Base-by-base conservation (phyloP, 1,140 invertebrate genomes). In the Drosophila albomicans region DNA sequence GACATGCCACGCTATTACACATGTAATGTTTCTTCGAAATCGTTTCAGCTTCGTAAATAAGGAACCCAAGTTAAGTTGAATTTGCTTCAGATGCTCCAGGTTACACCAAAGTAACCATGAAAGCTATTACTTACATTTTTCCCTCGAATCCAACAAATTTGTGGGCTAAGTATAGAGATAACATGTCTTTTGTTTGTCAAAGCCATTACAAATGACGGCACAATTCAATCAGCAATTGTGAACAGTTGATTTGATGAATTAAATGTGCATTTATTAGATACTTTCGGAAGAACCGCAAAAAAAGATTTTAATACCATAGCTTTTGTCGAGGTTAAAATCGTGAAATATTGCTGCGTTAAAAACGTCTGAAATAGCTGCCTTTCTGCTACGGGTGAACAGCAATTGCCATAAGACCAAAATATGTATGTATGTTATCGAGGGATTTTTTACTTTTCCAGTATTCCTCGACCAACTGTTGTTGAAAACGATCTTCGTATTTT, bases 311-410 rank as follows among this genome's bases (percentile, higher is more conserved):
- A 49, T 16, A 7, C 7, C 46, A 49, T 49, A 25, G 46, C 16
- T 7, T 49, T 49, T 49, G 16, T 16, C 25, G 1, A 90, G 69
- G 75, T 69, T 93, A 46, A 64, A 91, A 46, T 67, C 78, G 30
- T 51, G 79, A 78, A 71, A 68, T 35, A 49, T 88, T 16, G 92
- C 93, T 65, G 93, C 93, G 3, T 77, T 94, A 43, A 94, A 94
- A 58, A 94, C 93, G 48, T 94, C 35, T 45, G 43, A 11, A 45
- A 45, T 49, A 49, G 13, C 46, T 49, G 16, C 46, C 6, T 25
- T 16, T 49, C 46, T 49, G 46, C 13, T 49, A 15, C 13, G 16
- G 46, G 46, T 16, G 46, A 20, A 49, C 16, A 16, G 16, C 16
- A 16, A 16, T 16, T 16, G 16, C 16, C 16, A 16, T 16, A 16